A percentile compares a stretch with the other conserved stretches of the same genome.
phyloP scores from a whole-genome alignment of 2,888 invertebrate genomes.

The Resseliella maxima region DNA sequence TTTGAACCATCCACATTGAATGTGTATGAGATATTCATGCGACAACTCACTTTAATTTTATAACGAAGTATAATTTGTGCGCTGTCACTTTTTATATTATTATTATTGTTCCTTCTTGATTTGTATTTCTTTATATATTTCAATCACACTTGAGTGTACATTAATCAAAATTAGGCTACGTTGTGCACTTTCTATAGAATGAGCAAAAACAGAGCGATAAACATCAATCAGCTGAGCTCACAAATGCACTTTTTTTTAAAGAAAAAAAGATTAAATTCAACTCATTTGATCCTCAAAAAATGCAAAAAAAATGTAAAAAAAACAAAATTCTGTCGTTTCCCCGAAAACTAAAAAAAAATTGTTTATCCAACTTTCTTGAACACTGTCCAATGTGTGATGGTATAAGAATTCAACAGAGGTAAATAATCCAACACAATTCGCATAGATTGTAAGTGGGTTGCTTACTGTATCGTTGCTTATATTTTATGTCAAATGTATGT shows the following conservation, averaged over 20 bases:
- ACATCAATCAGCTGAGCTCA: too few species aligned
- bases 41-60: background rate
- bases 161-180: background rate
- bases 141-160: background rate
- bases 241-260: too few species aligned
- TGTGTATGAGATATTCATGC: background rate
- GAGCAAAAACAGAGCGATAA: too few species aligned
- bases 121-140: too few species aligned
- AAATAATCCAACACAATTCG: background rate
- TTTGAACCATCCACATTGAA: background rate
- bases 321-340: background rate
- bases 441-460: background rate
- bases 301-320: background rate
- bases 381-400: background rate
- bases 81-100: background rate
- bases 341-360: background rate
- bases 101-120: background rate
- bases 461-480: background rate
- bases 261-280: too few species aligned
- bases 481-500: background rate
- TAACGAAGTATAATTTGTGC: background rate
- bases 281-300: too few species aligned
- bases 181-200: too few species aligned
- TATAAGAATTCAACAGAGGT: slow-evolving; percentile 18
- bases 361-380: background rate